Evolutionary conservation across 2,113 vertebrate genomes (phyloP).

Genomic region (Pimephales promelas): DNA sequence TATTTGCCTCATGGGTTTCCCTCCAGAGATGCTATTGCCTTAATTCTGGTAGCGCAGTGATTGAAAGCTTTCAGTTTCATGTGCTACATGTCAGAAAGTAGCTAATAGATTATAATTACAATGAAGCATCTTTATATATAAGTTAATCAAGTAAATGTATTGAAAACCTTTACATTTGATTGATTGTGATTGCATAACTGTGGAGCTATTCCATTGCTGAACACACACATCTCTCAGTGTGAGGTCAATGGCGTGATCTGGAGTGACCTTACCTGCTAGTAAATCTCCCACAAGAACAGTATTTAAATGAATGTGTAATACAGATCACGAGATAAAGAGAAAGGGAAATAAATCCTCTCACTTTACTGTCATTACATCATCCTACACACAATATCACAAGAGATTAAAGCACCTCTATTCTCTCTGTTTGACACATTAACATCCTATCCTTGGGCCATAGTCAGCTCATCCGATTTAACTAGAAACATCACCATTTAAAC

Average conservation of each 20-base stretch:
- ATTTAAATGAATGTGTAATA: not conserved
- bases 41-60: not conserved
- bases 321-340: not conserved
- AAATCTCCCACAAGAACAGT: slow-evolving; percentile 1
- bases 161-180: not conserved
- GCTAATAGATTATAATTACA: not conserved
- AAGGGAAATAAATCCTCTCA: not conserved
- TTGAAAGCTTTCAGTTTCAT: slow-evolving; percentile 29
- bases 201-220: not conserved
- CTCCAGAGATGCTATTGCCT: not conserved
- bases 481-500: not conserved
- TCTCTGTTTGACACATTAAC: not conserved
- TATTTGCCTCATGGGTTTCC: not conserved
- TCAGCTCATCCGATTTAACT: not conserved
- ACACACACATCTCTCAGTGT: slow-evolving; percentile 17
- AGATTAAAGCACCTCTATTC: slow-evolving; percentile 3
- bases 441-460: not conserved
- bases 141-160: not conserved
- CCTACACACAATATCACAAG: not conserved
- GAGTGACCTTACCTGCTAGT: slow-evolving; percentile 56
- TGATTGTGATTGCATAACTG: not conserved
- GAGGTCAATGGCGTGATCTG: slow-evolving; percentile 63
- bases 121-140: not conserved
- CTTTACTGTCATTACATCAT: slow-evolving; percentile 26
- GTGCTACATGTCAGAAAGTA: slow-evolving; percentile 39